These are phyloP conservation scores for Dinothrombium tinctorium DNA, from an alignment of 1,140 invertebrate genomes.

Conservation along the genomic window DNA sequence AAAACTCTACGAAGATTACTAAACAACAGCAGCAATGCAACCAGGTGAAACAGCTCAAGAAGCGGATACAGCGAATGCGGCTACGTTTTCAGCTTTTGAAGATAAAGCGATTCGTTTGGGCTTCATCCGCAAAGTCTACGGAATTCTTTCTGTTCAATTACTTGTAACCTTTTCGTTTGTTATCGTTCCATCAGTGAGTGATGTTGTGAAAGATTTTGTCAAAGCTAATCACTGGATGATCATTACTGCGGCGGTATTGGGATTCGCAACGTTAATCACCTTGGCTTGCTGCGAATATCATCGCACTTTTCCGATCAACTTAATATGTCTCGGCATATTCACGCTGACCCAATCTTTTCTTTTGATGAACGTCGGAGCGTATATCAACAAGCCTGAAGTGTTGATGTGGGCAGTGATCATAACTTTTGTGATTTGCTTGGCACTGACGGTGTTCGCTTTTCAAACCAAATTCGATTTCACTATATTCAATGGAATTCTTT, in stretches of 20 bases:
- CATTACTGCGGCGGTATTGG: neutral
- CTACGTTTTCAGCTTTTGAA: neutral
- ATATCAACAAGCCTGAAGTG: constrained; percentile 13
- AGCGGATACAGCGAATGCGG: too few species aligned
- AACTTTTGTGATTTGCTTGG: constrained; percentile 31
- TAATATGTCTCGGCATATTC: constrained; percentile 62
- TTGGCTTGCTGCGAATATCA: constrained; percentile 69
- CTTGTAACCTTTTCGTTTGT: constrained; percentile 23
- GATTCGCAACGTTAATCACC: constrained; percentile 6
- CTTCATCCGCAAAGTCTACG: constrained; percentile 28
- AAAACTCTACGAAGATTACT: too few species aligned
- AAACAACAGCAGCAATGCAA: too few species aligned
- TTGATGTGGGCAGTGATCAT: constrained; percentile 57
- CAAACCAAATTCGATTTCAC: constrained; percentile 84
- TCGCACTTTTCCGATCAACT: constrained; percentile 59
- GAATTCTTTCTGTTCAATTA: constrained; percentile 24
- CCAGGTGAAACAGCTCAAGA: too few species aligned
- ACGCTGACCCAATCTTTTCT: constrained; percentile 10
- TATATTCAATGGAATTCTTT: constrained; percentile 33
- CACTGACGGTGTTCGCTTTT: constrained; percentile 31
- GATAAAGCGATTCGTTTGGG: constrained; percentile 8
- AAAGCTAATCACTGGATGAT: neutral
- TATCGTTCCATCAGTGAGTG: constrained; percentile 18
- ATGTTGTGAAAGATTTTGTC: neutral
- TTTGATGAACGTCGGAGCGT: constrained; percentile 19